Evolutionary conservation across 2,888 invertebrate species (phyloP).

Genomic region (Drosophila falleni): DNA sequence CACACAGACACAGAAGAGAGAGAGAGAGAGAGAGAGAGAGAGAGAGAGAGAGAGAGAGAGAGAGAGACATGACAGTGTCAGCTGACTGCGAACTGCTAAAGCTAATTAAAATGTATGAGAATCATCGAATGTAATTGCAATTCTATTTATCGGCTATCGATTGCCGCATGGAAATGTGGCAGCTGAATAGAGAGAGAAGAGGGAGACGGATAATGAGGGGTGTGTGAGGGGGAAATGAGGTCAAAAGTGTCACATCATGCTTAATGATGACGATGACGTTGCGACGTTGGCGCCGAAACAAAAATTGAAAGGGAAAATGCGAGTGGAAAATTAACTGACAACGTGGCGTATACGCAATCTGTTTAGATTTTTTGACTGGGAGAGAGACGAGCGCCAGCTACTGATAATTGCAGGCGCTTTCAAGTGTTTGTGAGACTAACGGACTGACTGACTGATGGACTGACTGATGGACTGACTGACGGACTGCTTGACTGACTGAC

Average conservation of each 20-base stretch:
- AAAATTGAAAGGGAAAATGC: constrained; percentile 37
- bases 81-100: constrained; percentile 28
- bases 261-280: constrained; percentile 79
- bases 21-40: no score
- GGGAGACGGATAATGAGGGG: background rate
- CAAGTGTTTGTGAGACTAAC: constrained; percentile 54
- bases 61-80: constrained; percentile 21
- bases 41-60: no score
- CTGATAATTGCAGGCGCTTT: constrained; percentile 75
- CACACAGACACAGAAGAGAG: constrained; percentile 1
- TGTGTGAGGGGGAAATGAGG: constrained; percentile 53
- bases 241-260: constrained; percentile 84
- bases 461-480: constrained; percentile 50
- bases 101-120: constrained; percentile 56
- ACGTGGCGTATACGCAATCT: constrained; percentile 73
- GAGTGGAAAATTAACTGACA: constrained; percentile 71
- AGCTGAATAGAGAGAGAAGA: constrained; percentile 2
- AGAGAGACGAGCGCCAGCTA: constrained; percentile 53
- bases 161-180: constrained; percentile 23
- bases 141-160: constrained; percentile 58
- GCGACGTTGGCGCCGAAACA: constrained; percentile 46
- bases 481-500: constrained; percentile 58
- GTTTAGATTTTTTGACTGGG: constrained; percentile 15
- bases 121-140: constrained; percentile 17
- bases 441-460: constrained; percentile 24